Base-by-base conservation (phyloP, 2,797 vertebrate species). In the Pipistrellus pygmaeus region DNA sequence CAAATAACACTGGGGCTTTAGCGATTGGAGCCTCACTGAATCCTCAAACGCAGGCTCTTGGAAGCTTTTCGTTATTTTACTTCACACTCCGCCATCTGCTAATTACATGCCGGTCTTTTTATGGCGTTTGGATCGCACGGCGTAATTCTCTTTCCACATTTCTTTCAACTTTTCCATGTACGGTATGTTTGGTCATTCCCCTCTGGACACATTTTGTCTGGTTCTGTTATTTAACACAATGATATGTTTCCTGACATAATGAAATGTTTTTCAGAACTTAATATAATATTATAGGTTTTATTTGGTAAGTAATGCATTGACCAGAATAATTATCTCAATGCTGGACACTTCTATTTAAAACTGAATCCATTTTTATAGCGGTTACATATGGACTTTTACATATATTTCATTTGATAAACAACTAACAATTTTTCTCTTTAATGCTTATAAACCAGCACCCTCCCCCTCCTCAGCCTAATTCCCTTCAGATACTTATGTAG, bases 101-200 rank as follows among this genome's bases (percentile, higher is more conserved):
- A 88, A 84, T 87, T 78, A 71, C 12, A 44, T 48, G 5, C 5
- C 75, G 64, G 14, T 38, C 30, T 30, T 83, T 91, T 60, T 51
- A 85, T 12, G 21, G 9, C 7, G 18, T 92, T 94, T 90, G 85
- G 30, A 88, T 69, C 44, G 80, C 27, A 82, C 3, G 8, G 20
- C 21, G 8, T 57, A 80, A 82, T 94, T 94, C 17, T 82, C 25
- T 93, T 91, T 88, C 17, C 11, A 60, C 2, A 69, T 93, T 88
- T 85, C 8, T 88, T 81, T 75, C 30, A 87, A 23, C 12, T 69
- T 82, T 91, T 87, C 27, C 30, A 57, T 11, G 30, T 9, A 30
- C 51, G 25, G 14, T 32, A 18, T 66, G 4, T 35, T 51, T 94
- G 60, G 23, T 73, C 84, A 48, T 30, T 96, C 44, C 13, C 23